phyloP scores from a whole-genome alignment of 2,797 vertebrate species.

The Platyrinchus mystaceus region DNA sequence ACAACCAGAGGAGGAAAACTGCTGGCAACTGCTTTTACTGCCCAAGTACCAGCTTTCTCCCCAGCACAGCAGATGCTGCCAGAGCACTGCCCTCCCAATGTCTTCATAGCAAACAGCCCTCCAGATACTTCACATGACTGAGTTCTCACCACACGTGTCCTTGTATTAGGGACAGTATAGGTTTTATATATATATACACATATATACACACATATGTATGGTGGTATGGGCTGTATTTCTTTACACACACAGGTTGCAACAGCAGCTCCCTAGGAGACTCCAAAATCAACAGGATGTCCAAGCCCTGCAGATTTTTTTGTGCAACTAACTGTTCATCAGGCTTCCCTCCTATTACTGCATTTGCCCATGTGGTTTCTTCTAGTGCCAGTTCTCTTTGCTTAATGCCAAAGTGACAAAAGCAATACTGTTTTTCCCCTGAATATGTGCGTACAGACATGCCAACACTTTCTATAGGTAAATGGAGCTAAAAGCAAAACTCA shows the following conservation, averaged over 20 bases:
- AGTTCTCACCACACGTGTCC: background rate
- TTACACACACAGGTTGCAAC: background rate
- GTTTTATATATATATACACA: background rate
- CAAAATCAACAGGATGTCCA: background rate
- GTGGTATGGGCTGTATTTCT: background rate
- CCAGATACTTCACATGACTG: background rate
- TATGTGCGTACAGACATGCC: background rate
- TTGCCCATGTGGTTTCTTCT: background rate
- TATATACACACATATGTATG: too few relatives aligned
- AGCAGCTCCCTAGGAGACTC: background rate
- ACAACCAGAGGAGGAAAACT: slow-evolving; percentile 5
- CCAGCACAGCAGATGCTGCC: background rate
- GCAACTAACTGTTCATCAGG: background rate
- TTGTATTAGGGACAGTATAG: rapidly evolving
- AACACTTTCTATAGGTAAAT: background rate
- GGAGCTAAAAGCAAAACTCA: background rate
- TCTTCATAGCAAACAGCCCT: background rate
- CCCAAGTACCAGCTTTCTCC: background rate
- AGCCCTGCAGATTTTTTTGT: background rate
- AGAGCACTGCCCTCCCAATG: background rate
- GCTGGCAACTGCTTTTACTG: slow-evolving; percentile 36
- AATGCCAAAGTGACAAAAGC: background rate
- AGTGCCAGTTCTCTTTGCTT: background rate
- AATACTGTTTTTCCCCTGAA: background rate
- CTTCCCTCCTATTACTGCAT: background rate